A percentile compares a stretch with the other conserved stretches of the same genome.
Conservation (phyloP, 2,113 vertebrate species). For the Apodemus speciosus region DNA sequence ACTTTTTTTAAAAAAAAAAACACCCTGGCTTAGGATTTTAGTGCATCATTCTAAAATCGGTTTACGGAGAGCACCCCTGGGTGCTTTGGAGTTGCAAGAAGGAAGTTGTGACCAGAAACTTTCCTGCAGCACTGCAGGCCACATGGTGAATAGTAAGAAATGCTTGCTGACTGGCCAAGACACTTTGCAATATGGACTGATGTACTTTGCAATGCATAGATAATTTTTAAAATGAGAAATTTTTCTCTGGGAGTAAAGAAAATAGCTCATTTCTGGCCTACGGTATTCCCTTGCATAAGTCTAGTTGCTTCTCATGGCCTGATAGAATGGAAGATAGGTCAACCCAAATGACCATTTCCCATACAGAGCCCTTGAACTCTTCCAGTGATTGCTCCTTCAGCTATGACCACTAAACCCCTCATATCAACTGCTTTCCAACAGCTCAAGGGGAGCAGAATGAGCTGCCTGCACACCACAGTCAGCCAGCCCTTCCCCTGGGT, state of each 20-base stretch:
- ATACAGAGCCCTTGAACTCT: not conserved
- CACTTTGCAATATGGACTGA: not conserved
- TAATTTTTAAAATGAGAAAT: not conserved
- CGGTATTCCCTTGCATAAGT: not conserved
- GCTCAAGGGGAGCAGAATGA: not conserved
- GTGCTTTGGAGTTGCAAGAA: not conserved
- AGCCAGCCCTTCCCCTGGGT: too few relatives aligned
- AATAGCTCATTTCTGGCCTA: not conserved
- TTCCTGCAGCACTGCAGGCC: not conserved
- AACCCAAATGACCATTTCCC: not conserved
- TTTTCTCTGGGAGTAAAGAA: not conserved
- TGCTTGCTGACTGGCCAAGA: not conserved
- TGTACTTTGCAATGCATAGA: not conserved
- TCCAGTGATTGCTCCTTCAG: not conserved
- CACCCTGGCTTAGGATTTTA: not conserved
- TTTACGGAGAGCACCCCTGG: not conserved
- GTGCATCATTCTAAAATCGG: not conserved
- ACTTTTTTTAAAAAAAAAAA: not conserved
- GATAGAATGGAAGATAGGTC: not conserved
- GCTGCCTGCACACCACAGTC: not conserved
- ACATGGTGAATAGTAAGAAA: not conserved
- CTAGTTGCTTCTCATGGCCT: not conserved
- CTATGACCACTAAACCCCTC: not conserved
- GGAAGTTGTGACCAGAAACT: not conserved
- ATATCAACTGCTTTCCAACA: not conserved